Base-by-base conservation (phyloP, 2,797 vertebrate species). In the Oreochromis grahami region DNA sequence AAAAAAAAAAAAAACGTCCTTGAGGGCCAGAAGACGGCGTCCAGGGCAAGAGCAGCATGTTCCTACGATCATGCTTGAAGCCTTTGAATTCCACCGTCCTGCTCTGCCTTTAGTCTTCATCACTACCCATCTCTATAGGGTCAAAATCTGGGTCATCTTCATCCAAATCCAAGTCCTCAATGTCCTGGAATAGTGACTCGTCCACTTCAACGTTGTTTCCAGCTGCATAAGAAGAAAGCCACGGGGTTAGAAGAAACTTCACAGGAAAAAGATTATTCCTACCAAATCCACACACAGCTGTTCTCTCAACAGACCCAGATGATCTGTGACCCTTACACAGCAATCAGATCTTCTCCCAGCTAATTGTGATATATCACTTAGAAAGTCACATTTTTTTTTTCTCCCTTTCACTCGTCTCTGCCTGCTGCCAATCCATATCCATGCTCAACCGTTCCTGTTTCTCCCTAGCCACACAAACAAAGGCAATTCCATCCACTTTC, bases 171-270 rank as follows among this genome's bases (percentile, higher is more conserved):
- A 99, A 94, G 92, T 99, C 98, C 78, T 99, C 98, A 90, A 99
- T 98, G 91, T 99, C 98, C 94, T 99, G 98, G 94, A 99, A 99
- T 63, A 99, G 95, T 2, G 98, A 99, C 93, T 99, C 98, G 41
- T 99, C 98, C 87, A 99, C 98, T 86, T 99, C 98, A 85, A 99
- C 98, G 0, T 93, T 99, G 95, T 99, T 99, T 89, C 97, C 98
- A 94, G 95, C 98, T 99, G 93, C 55, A 86, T 82, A 76, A 50
- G 26, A 53, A 89, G 9, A 84, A 56, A 38, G 34, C 11, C 63
- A 24, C 36, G 51, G 17, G 56, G 29, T 60, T 79, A 76, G 7
- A 34, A 8, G 26, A 21, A 13, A 84, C 34, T 41, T 68, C n/a
- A 41, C 5, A 15, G 12, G 13, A 43, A 15, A 1, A 1, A 41